Conservation (phyloP, 2,888 invertebrate species). For the Drosophila anomalata region DNA sequence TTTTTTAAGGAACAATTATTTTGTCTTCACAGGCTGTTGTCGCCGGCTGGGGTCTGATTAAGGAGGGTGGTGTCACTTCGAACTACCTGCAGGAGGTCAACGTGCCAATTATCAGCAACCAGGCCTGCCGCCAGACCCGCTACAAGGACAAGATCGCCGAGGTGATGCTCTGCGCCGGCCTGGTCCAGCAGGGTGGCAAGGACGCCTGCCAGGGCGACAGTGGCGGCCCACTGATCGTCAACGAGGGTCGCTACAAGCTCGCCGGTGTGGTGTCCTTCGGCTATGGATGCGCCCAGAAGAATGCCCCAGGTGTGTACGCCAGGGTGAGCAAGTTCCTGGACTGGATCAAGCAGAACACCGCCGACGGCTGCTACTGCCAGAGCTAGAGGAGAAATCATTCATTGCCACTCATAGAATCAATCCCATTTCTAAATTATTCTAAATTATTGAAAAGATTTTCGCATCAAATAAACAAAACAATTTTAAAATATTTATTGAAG, state of each 20-base stretch:
- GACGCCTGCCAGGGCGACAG: constrained; percentile 84
- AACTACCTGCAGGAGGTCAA: constrained; percentile 80
- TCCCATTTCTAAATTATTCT: constrained; percentile 62
- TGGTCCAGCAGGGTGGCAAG: constrained; percentile 81
- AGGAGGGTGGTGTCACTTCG: constrained; percentile 79
- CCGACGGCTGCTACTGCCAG: constrained; percentile 79
- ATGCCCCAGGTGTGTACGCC: constrained; percentile 83
- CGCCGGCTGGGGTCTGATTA: constrained; percentile 82
- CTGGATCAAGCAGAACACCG: constrained; percentile 79
- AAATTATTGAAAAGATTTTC: constrained; percentile 59
- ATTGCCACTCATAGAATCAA: not conserved
- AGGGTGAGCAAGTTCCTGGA: constrained; percentile 80
- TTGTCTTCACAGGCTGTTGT: constrained; percentile 72
- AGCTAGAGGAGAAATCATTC: constrained; percentile 33
- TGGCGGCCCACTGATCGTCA: constrained; percentile 81
- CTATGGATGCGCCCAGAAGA: constrained; percentile 80
- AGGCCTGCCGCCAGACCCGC: constrained; percentile 77
- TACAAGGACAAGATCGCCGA: constrained; percentile 81
- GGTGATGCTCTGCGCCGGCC: constrained; percentile 83
- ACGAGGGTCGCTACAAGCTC: constrained; percentile 77
- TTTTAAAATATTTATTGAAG: not conserved
- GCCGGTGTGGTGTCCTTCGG: constrained; percentile 82
- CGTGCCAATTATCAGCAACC: constrained; percentile 82
- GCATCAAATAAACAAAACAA: constrained; percentile 57
- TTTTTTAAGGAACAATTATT: not conserved